Conservation (phyloP, 2,888 invertebrate species). For the Chalcosyrphus nemorum region DNA sequence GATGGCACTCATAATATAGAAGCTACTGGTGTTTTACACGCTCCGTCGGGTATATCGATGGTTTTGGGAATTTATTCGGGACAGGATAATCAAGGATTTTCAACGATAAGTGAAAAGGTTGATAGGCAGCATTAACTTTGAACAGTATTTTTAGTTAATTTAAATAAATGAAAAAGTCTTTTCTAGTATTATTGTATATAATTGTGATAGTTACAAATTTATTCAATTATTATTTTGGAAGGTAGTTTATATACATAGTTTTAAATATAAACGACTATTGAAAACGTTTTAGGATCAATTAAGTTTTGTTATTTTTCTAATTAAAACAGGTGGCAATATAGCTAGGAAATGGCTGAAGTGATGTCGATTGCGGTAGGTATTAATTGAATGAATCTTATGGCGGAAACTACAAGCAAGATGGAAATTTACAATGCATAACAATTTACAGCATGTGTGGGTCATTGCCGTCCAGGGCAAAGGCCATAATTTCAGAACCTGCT, state of each 20-base stretch:
- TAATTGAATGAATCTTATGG: too few species aligned
- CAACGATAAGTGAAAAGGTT: conserved; percentile 58
- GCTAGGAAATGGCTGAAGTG: too few species aligned
- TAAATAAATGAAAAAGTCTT: not conserved
- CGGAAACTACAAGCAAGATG: too few species aligned
- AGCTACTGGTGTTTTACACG: conserved; percentile 77
- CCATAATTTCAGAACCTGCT: too few species aligned
- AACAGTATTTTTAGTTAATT: not conserved
- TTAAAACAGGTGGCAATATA: too few species aligned
- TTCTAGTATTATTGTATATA: not conserved
- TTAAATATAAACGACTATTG: not conserved
- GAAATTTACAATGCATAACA: too few species aligned
- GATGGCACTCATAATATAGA: conserved; percentile 3
- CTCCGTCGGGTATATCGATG: conserved; percentile 81
- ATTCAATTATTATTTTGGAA: too few species aligned
- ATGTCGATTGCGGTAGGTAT: too few species aligned
- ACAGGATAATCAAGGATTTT: conserved; percentile 79
- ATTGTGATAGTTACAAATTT: conserved; percentile 27
- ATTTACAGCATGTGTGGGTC: too few species aligned
- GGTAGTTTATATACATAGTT: too few species aligned
- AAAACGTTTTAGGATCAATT: not conserved
- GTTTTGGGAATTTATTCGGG: conserved; percentile 79
- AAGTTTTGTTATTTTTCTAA: too few species aligned
- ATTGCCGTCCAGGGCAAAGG: too few species aligned
- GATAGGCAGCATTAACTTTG: not conserved